phyloP scores from a whole-genome alignment of 2,888 invertebrate species.

The Magallana nippona region DNA sequence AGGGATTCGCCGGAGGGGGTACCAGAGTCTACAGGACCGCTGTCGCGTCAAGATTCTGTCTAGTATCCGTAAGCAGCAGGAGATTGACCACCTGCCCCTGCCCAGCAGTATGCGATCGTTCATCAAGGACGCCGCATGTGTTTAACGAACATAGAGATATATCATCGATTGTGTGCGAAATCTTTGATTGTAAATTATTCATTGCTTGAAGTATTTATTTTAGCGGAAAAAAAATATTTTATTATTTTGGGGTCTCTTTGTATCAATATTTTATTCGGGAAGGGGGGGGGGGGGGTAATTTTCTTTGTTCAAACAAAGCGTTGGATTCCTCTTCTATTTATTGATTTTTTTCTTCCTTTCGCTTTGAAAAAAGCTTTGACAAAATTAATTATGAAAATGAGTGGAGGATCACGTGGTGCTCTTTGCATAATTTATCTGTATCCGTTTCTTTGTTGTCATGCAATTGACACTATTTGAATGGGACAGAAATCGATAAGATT shows the following conservation, averaged over 20 bases:
- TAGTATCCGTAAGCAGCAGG: constrained; percentile 81
- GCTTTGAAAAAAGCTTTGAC: background rate
- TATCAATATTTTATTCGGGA: background rate
- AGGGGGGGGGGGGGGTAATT: background rate
- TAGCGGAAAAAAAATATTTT: background rate
- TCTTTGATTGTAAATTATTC: background rate
- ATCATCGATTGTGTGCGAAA: background rate
- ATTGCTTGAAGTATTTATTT: background rate
- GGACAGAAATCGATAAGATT: constrained; percentile 22
- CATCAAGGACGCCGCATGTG: constrained; percentile 59
- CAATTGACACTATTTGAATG: constrained; percentile 22
- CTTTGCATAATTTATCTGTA: constrained; percentile 26
- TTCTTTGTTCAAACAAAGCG: constrained; percentile 9
- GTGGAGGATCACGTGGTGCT: background rate
- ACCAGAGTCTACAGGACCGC: constrained; percentile 86
- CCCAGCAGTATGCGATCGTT: constrained; percentile 82
- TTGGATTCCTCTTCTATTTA: constrained; percentile 10
- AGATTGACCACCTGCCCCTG: constrained; percentile 83
- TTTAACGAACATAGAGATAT: background rate
- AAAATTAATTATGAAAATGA: constrained; percentile 33
- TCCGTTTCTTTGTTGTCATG: constrained; percentile 29
- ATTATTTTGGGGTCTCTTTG: background rate
- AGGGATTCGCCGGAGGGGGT: constrained; percentile 83
- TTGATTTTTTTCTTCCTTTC: background rate
- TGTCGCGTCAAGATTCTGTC: constrained; percentile 82